Evolutionary conservation across 2,888 invertebrate species (phyloP), one percentile per base, ranked within the genome.

Genomic region (Caenorhabditis macrosperma): DNA sequence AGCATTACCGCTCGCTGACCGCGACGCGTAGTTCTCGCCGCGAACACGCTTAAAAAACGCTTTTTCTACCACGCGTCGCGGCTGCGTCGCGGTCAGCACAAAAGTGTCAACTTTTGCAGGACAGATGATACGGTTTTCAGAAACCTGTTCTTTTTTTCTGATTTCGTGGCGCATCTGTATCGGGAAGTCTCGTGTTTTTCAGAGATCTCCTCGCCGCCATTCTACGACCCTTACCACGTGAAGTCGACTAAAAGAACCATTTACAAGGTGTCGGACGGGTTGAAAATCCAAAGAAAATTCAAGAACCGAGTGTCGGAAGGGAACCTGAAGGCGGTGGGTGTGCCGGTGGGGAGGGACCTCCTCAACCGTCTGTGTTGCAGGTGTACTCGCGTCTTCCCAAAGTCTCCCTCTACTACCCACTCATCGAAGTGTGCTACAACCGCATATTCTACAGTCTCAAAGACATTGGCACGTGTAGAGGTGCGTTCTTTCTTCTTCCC

Each of bases 371-470:
- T 22, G 9, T 10, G 17, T 33, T 64, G n/a, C 61, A 79, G 60
- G 55, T 80, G 24, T 88, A 82, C 71, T 33, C 78, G 1, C 48
- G 75, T 6, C 81, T 88, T 48, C 87, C 88, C 1, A 60, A 77
- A 12, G 67, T 81, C 9, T 84, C 87, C 2, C 69, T 85, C 30
- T 88, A 88, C 57, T 88, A 87, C 30, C 88, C 88, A 22, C 79
- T 88, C 30, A 84, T 89, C 7, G 88, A 86, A 41, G 82, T 81
- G 10, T 88, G 88, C 72, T 88, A 88, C 78, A 86, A 88, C 76
- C 69, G 85, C 12, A 88, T 89, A 6, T 88, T 88, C 82, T 88
- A 88, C 78, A 79, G 77, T 38, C 75, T 79, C 38, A 75, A 78
- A 22, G 66, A 74, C 30, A 80, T 83, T 48, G 69, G 75, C 48